Conservation (phyloP, 2,888 invertebrate genomes). For the Acanthosepion lycidas region DNA sequence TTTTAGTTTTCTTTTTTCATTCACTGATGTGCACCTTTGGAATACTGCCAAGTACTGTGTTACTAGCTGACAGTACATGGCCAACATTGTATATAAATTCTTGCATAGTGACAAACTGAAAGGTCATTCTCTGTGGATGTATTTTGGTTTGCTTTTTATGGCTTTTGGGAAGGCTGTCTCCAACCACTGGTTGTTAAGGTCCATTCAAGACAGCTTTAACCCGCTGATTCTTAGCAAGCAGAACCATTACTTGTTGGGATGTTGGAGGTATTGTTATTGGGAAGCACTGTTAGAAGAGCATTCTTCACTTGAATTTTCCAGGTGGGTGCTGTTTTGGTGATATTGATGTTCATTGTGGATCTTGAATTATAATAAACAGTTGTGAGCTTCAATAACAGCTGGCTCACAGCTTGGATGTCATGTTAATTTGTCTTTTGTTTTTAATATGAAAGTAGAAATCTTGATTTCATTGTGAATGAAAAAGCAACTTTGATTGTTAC, state of each 20-base stretch:
- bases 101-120: conserved; percentile 23
- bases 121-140: background rate
- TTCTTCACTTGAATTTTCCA: background rate
- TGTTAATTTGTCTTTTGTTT: background rate
- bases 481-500: too few species aligned
- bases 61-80: conserved; percentile 22
- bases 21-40: background rate
- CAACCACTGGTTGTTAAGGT: background rate
- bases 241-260: conserved; percentile 39
- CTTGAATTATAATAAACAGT: conserved; percentile 41
- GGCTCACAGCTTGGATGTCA: conserved; percentile 40
- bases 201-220: conserved; percentile 34
- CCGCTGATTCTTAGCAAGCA: background rate
- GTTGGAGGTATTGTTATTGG: conserved; percentile 15
- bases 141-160: background rate
- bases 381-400: background rate
- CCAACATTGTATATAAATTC: conserved; percentile 22
- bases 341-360: conserved; percentile 37
- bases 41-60: background rate
- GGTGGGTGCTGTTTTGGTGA: conserved; percentile 35
- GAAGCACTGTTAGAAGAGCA: conserved; percentile 23
- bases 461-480: too few species aligned
- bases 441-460: background rate
- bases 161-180: background rate
- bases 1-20: too few species aligned